Evolutionary conservation across 53 echinoderm and acorn worm genomes (phyloP).

Genomic region (Holothuria scabra): DNA sequence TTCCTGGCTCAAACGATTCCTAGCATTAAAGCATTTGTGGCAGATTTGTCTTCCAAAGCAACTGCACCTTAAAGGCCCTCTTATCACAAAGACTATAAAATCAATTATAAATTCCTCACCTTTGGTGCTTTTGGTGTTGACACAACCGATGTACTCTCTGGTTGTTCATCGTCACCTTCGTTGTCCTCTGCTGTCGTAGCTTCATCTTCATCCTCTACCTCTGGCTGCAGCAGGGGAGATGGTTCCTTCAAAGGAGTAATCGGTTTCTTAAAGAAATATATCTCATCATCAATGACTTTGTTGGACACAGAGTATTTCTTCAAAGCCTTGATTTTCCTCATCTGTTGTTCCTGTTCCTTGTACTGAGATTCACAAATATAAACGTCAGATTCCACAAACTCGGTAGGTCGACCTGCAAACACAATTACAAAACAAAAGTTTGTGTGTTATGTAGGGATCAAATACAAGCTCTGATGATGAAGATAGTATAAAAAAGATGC

Average conservation of each 20-base stretch:
- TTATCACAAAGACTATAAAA: too few species aligned
- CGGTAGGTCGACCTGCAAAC: constrained; percentile 88
- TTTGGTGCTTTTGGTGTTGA: constrained; percentile 66
- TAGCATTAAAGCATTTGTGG: too few species aligned
- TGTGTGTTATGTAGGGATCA: not conserved
- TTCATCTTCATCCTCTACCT: constrained; percentile 55
- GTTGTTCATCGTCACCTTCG: constrained; percentile 23
- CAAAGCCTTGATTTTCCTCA: constrained; percentile 83
- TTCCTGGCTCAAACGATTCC: too few species aligned
- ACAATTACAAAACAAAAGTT: not conserved
- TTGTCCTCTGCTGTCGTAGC: constrained; percentile 45
- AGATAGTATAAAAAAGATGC: too few species aligned
- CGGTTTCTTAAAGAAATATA: constrained; percentile 97
- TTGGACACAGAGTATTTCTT: constrained; percentile 87
- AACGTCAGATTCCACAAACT: constrained; percentile 81
- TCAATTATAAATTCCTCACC: not conserved
- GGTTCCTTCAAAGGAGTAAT: constrained; percentile 98
- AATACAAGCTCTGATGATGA: too few species aligned
- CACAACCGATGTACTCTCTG: constrained; percentile 42
- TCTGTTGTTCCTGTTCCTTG: constrained; percentile 87
- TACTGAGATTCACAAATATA: constrained; percentile 94
- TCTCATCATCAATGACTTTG: constrained; percentile 97
- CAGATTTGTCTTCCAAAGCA: too few species aligned
- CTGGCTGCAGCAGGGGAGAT: constrained; percentile 82
- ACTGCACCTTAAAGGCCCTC: too few species aligned